Base-by-base conservation (phyloP, 2,797 vertebrate species). In the Sebastes vulpes region DNA sequence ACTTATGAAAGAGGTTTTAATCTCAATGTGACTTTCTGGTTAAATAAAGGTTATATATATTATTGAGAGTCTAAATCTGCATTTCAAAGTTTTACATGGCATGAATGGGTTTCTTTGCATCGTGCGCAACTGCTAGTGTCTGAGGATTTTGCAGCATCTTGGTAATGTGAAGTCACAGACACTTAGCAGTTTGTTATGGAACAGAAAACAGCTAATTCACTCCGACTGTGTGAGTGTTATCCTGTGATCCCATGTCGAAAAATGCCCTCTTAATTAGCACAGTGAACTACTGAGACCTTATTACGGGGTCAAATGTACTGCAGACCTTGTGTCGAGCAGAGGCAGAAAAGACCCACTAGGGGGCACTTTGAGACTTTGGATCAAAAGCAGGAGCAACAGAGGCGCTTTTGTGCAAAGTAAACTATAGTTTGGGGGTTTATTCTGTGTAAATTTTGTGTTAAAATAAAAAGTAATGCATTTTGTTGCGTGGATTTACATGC, bases 311-410 rank as follows among this genome's bases (percentile, higher is more conserved):
- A 91, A 66, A 72, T 21, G 64, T 67, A 72, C n/a, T 73, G 8
- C 56, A 59, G 48, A 20, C 53, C 23, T 26, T 21, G 16, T 32
- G 64, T 2, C 21, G 46, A 60, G 81, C 81, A 90, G 72, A 2
- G 18, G 6, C 83, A 20, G 65, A 6, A 29, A 81, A 58, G 1
- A 4, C 3, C 94, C 96, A 94, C 93, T 93, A 96, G 96, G 94
- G 95, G 96, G 95, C 95, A 94, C 89, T 95, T 92, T 93, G 88
- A 93, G 88, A 93, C 94, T 92, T 94, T 71, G 63, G 14, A 88
- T 88, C 53, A 72, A 72, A 82, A 58, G 59, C 32, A 42, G 2
- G 21, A 63, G 57, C 18, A 60, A 6, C 23, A 32, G 12, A 56
- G 38, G 8, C 3, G 28, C 26, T 61, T 81, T 65, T 31, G 18